phyloP scores from a whole-genome alignment of 1,140 invertebrate genomes.

The Panagrolaimus sp. region DNA sequence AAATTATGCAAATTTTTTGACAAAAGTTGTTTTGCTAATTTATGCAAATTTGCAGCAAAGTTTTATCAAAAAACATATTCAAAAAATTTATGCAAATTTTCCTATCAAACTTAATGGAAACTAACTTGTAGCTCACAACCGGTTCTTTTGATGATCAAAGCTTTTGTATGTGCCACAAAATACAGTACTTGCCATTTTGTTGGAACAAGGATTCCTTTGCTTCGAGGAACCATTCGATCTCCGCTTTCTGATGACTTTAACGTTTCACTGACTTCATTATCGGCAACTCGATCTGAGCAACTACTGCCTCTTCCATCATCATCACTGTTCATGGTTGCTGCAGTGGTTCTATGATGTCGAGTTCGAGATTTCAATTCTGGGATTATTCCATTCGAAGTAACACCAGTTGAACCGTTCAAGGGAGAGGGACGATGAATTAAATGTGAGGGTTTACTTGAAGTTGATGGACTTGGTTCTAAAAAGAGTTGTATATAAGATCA shows the following conservation, averaged over 20 bases:
- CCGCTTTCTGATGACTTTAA: neutral
- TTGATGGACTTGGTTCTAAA: neutral
- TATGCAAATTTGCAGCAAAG: too few species aligned
- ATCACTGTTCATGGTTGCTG: neutral
- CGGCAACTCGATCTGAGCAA: constrained; percentile 1
- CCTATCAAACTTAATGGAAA: neutral
- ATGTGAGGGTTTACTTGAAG: neutral
- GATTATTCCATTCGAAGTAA: constrained; percentile 6
- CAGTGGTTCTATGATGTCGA: too few species aligned
- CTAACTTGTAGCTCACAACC: constrained; percentile 12
- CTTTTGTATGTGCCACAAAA: constrained; percentile 9
- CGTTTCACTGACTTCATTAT: constrained; percentile 12
- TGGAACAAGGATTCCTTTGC: neutral
- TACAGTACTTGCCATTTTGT: constrained; percentile 12
- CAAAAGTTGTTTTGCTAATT: too few species aligned
- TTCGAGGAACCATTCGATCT: neutral
- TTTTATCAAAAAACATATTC: too few species aligned
- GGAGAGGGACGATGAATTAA: constrained; percentile 5
- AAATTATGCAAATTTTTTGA: too few species aligned
- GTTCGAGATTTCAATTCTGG: neutral
- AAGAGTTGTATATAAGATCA: neutral
- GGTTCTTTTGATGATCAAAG: neutral
- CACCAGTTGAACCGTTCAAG: constrained; percentile 9
- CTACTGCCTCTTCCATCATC: constrained; percentile 7
- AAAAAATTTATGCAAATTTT: too few species aligned